Base-by-base conservation (phyloP, 1,140 invertebrate species). In the Drosophila pruinosa region DNA sequence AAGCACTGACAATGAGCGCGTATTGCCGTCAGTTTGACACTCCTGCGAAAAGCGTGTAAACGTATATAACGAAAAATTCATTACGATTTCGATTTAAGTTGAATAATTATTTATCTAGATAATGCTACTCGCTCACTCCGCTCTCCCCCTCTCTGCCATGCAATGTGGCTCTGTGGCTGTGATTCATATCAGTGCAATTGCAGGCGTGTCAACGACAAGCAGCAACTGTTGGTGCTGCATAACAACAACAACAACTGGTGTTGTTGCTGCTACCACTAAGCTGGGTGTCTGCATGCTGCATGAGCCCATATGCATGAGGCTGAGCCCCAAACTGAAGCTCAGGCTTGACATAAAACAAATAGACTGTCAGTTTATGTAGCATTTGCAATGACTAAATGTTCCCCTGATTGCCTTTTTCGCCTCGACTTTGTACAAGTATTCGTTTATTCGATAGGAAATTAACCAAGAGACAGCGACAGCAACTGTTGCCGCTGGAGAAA, bases 61-160 rank as follows among this genome's bases (percentile, higher is more conserved):
- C 61, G 39, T 47, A 53, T 41, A 69, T 50, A 59, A 59, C 72
- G 69, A 85, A 86, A 85, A 88, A 88, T 86, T 88, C 82, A 88
- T 88, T 86, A 88, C 82, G 82, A 86, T 86, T 86, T 88, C 82
- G 82, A 86, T 86, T 88, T 88, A 86, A 86, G 82, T 88, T 86
- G 82, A 86, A 86, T 86, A 86, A 86, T 86, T 86, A 86, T 86
- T 86, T 86, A 86, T 86, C 82, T 86, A 86, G 82, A 86, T 86
- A 86, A 86, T 86, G 82, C 81, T 58, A 65, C 76, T 80, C 77
- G 62, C 41, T 63, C 22, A 15, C 34, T 59, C 28, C 64, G 8
- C 58, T 14, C 5, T 12, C 19, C n/a, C 14, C 15, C 70, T 50
- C 59, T 14, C 56, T 24, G 56, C 21, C 54, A 39, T 24, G 47